Evolutionary conservation across 2,797 vertebrate species (phyloP), one percentile per base, ranked within the genome.

Genomic region (Leuciscus waleckii): DNA sequence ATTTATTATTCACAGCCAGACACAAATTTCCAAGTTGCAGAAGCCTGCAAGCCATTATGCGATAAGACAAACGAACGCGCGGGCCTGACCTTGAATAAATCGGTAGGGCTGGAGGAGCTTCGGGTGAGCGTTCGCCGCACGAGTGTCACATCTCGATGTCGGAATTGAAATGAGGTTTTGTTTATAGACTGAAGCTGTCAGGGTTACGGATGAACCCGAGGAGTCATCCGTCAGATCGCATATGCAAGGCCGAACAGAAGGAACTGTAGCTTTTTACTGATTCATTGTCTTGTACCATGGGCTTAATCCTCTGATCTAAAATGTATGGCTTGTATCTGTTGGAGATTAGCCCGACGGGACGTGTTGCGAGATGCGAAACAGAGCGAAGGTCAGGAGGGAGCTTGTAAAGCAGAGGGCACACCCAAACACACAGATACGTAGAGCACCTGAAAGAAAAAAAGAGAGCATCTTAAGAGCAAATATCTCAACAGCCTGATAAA

Each of bases 71-170:
- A 92, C 91, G 88, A 92, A 83, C 85, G 74, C 86, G 26, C 11
- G 89, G 86, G 88, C 92, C 91, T 94, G 93, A 94, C 92, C 86
- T 89, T 92, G 93, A 94, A 95, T 95, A 94, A 90, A 93, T 94
- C 73, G 85, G 85, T 75, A 2, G 88, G 90, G 87, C 69, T 68
- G 81, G 56, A 16, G 86, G 58, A 56, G 85, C 88, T 74, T 39
- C 23, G 26, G 17, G 51, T 46, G 68, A 76, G 68, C 75, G 46
- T 37, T 74, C 79, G 54, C 35, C 32, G 23, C 69, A 63, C 81
- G 69, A 86, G 78, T 88, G 87, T 86, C 83, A 56, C 82, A 79
- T 82, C 83, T 49, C 16, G 39, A 41, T 87, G 90, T 92, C 82
- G 67, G 89, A 90, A 93, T 91, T 91, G 91, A 90, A 89, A 89